Base-by-base conservation (phyloP, 2,797 vertebrate genomes). In the Manis javanica region DNA sequence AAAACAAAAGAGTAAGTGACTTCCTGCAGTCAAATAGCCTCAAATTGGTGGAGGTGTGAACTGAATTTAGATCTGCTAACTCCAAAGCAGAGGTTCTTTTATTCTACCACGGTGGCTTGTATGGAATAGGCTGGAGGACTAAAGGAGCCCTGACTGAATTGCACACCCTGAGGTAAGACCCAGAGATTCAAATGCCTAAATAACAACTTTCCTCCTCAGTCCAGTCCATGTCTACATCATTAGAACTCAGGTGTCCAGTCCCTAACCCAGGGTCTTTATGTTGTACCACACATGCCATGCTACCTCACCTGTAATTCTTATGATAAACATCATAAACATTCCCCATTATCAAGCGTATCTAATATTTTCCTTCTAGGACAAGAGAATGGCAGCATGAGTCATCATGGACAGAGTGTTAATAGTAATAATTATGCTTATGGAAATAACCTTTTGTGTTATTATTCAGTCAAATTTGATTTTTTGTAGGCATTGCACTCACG, bases 311-410 rank as follows among this genome's bases (percentile, higher is more conserved):
- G 18, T 53, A 85, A 87, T 82, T 77, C 29, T 78, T 88, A 84
- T 12, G 63, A 85, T 93, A 96, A 87, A 85, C 23, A 74, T 82
- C 49, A 71, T 46, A 78, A 90, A 64, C 46, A 72, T 75, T 87
- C 21, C 12, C 23, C 59, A 74, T 9, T 42, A 18, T 85, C 93
- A 82, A 85, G 14, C 68, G 12, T 83, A 34, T 87, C 71, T 59
- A 88, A 71, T 46, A 79, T 26, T 95, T 88, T 82, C 57, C n/a
- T 37, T 53, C 31, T 46, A 72, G 86, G 79, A 84, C 46, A 87
- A 96, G 89, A 93, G 42, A 91, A 87, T 18, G 69, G 69, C 59
- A 87, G 66, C 75, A 46, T 90, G 92, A 91, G 63, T 95, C 82
- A 92, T 49, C 51, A 34, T 55, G 37, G 31, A 49, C 61, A 85